Conservation (phyloP, 92 coral and sea anemone genomes). For the Bergia sp. region DNA sequence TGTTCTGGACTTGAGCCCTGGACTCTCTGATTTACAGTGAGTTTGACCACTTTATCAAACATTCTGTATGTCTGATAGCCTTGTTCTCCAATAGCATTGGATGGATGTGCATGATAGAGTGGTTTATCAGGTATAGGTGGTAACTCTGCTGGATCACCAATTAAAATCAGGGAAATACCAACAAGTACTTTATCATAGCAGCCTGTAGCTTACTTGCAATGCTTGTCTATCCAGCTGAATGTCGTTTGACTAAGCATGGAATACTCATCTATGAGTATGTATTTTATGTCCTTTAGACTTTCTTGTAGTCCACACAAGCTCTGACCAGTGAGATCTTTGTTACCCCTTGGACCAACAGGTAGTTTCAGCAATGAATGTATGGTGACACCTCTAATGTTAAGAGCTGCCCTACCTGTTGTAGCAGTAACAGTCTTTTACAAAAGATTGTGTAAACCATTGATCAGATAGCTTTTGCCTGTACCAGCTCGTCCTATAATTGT, state of each 20-base stretch:
- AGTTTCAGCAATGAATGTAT: conserved; percentile 3
- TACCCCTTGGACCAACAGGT: not conserved
- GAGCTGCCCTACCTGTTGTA: not conserved
- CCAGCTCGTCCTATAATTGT: no score
- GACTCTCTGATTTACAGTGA: conserved; percentile 28
- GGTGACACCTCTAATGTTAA: conserved; percentile 12
- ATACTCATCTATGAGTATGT: conserved; percentile 36
- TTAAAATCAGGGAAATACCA: conserved; percentile 32
- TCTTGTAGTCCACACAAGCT: not conserved
- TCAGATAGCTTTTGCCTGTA: no score
- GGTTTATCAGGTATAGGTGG: conserved; percentile 44
- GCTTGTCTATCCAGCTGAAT: conserved; percentile 54
- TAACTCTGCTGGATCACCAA: conserved; percentile 28
- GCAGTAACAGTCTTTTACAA: not conserved
- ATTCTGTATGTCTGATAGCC: no score
- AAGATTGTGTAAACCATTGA: no score
- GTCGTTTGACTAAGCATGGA: conserved; percentile 55
- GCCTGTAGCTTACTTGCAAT: conserved; percentile 56
- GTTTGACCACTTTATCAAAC: conserved; percentile 29
- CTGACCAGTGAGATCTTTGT: not conserved
- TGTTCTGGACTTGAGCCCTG: conserved; percentile 36
- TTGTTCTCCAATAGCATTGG: conserved; percentile 40
- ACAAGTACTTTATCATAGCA: conserved; percentile 47
- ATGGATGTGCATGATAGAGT: conserved; percentile 38
- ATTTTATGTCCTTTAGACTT: not conserved